Conservation (phyloP, 1,140 invertebrate genomes). For the Neodiprion pinetum region DNA sequence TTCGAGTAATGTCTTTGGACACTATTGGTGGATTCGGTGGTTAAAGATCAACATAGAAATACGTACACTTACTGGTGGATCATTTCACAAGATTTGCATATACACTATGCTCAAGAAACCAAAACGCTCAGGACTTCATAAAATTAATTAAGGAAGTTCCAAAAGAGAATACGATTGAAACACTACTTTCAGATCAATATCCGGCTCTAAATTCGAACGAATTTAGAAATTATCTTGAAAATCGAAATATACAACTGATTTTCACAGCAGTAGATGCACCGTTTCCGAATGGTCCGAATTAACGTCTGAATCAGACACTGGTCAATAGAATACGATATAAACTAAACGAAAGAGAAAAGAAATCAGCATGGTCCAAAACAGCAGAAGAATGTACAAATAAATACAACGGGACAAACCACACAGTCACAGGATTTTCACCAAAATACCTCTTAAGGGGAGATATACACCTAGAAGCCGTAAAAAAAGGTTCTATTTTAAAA, state of each 20-base stretch:
- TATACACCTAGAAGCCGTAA: too few relatives aligned
- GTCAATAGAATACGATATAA: slow-evolving; percentile 3
- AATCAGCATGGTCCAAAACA: slow-evolving; percentile 14
- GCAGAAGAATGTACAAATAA: slow-evolving; percentile 12
- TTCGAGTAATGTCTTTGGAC: slow-evolving; percentile 52
- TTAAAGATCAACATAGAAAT: slow-evolving; percentile 43
- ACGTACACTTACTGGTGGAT: slow-evolving; percentile 40
- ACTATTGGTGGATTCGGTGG: slow-evolving; percentile 48
- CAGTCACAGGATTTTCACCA: slow-evolving; percentile 8
- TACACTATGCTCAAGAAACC: slow-evolving; percentile 45
- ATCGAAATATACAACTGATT: slow-evolving; percentile 12
- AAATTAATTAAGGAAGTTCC: slow-evolving; percentile 43
- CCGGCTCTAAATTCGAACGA: slow-evolving; percentile 44
- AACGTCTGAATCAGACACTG: background rate
- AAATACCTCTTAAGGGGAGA: slow-evolving; percentile 6
- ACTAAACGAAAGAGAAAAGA: slow-evolving; percentile 16
- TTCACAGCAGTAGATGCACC: slow-evolving; percentile 19
- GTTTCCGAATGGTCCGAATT: background rate
- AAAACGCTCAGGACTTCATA: slow-evolving; percentile 47
- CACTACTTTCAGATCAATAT: slow-evolving; percentile 46
- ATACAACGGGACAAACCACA: slow-evolving; percentile 15
- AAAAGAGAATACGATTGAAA: slow-evolving; percentile 37
- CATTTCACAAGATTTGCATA: slow-evolving; percentile 26
- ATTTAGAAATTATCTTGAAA: slow-evolving; percentile 26
- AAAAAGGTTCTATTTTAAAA: too few relatives aligned